Percentiles rank a stretch among this genome's conserved stretches.
Conservation (phyloP, 2,797 vertebrate genomes). For the Enteromius viviparus region DNA sequence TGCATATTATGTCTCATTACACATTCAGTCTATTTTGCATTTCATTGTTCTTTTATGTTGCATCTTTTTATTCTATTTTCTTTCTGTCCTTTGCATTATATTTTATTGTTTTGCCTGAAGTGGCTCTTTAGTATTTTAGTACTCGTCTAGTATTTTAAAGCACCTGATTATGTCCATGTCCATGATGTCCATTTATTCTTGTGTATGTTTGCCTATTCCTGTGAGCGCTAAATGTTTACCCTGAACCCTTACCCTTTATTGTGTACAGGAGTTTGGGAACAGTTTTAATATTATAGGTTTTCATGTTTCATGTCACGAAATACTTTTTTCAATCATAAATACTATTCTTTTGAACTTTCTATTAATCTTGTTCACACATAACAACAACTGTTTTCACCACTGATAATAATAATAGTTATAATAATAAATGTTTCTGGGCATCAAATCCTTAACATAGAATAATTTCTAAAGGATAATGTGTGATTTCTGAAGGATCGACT, state of each 20-base stretch:
- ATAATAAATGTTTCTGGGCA: background rate
- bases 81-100: constrained; percentile 16
- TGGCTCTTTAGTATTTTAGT: background rate
- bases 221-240: background rate
- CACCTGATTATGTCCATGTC: background rate
- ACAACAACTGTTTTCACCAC: background rate
- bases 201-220: background rate
- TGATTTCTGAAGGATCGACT: background rate
- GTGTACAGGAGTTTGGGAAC: background rate
- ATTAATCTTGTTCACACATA: background rate
- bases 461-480: background rate
- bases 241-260: background rate
- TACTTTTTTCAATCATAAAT: background rate
- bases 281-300: background rate
- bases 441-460: background rate
- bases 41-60: background rate
- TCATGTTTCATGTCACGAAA: background rate
- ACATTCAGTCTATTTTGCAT: constrained; percentile 34
- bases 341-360: background rate
- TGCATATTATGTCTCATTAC: constrained; percentile 31
- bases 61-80: constrained; percentile 1
- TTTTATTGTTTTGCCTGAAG: constrained; percentile 7
- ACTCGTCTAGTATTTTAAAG: background rate
- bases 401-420: background rate
- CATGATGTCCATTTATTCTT: background rate